phyloP scores from a whole-genome alignment of 2,113 vertebrate species.

The Dipodomys spectabilis region DNA sequence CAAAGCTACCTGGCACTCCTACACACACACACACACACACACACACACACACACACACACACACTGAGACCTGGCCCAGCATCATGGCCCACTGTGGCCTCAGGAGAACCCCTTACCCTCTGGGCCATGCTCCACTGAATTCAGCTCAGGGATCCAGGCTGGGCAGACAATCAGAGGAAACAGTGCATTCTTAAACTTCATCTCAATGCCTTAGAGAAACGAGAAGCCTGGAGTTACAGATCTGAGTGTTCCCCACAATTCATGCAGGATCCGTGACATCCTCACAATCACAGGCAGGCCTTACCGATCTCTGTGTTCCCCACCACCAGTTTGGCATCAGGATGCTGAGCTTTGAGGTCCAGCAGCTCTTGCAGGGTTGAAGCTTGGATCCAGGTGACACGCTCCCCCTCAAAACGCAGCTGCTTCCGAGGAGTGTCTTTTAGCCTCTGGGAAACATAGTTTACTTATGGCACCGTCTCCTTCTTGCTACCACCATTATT shows the following conservation, averaged over 20 bases:
- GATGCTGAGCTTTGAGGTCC: constrained; percentile 90
- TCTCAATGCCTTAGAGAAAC: constrained; percentile 91
- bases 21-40: no score
- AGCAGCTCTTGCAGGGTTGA: constrained; percentile 89
- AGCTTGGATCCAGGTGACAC: constrained; percentile 94
- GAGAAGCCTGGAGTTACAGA: constrained; percentile 17
- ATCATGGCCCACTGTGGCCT: background rate
- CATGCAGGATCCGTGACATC: fast-evolving
- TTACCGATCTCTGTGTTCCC: constrained; percentile 99
- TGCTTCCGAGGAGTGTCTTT: constrained; percentile 81
- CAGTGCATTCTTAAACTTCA: constrained; percentile 95
- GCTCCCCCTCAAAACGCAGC: constrained; percentile 91
- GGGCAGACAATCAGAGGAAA: constrained; percentile 95
- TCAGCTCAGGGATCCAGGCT: constrained; percentile 92
- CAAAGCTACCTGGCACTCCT: background rate
- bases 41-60: no score
- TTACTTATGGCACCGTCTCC: fast-evolving
- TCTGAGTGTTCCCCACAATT: background rate
- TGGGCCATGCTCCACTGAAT: constrained; percentile 86
- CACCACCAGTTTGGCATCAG: constrained; percentile 92
- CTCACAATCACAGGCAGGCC: constrained; percentile 12
- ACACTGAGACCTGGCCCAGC: background rate
- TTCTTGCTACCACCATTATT: background rate
- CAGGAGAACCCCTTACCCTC: constrained; percentile 85
- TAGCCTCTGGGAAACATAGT: constrained; percentile 85